A percentile compares a stretch with the other conserved stretches of the same genome.
Evolutionary conservation across 2,888 invertebrate genomes (phyloP).

Genomic region (Ormyrus labotus): DNA sequence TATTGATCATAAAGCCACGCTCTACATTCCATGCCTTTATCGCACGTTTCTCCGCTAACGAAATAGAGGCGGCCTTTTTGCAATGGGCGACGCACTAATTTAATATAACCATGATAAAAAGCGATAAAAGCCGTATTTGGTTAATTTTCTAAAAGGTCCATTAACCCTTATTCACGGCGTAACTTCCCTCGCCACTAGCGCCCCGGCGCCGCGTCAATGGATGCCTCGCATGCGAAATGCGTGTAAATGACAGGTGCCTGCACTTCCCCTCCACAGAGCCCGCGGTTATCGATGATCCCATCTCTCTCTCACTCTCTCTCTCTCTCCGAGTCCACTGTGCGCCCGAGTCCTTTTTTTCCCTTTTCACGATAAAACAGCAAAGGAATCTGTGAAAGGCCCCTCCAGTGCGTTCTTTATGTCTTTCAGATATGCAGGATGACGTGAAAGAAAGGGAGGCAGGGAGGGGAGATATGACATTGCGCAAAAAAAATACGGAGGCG

Average conservation of each 20-base stretch:
- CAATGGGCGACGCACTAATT: conserved; percentile 18
- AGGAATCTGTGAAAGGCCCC: conserved; percentile 36
- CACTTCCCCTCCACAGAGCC: background rate
- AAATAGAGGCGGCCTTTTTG: conserved; percentile 27
- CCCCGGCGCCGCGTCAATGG: conserved; percentile 39
- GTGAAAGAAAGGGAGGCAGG: background rate
- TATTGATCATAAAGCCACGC: conserved; percentile 13
- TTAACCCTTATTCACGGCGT: conserved; percentile 39
- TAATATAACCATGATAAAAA: conserved; percentile 42
- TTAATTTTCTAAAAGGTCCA: conserved; percentile 55
- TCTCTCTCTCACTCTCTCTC: conserved; percentile 6
- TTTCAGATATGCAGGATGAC: conserved; percentile 16
- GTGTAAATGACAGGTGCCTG: conserved; percentile 58
- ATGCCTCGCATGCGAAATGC: conserved; percentile 50
- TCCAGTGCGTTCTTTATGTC: conserved; percentile 32
- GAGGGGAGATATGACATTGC: conserved; percentile 16
- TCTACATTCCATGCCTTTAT: background rate
- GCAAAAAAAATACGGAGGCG: background rate
- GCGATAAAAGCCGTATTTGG: conserved; percentile 47
- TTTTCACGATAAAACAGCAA: conserved; percentile 51
- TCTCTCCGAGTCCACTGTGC: background rate
- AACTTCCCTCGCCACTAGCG: background rate
- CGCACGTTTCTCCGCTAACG: background rate
- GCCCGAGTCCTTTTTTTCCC: background rate
- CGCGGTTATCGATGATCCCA: conserved; percentile 47